Base-by-base conservation (phyloP, 2,888 invertebrate species). In the Amphipyra berbera region DNA sequence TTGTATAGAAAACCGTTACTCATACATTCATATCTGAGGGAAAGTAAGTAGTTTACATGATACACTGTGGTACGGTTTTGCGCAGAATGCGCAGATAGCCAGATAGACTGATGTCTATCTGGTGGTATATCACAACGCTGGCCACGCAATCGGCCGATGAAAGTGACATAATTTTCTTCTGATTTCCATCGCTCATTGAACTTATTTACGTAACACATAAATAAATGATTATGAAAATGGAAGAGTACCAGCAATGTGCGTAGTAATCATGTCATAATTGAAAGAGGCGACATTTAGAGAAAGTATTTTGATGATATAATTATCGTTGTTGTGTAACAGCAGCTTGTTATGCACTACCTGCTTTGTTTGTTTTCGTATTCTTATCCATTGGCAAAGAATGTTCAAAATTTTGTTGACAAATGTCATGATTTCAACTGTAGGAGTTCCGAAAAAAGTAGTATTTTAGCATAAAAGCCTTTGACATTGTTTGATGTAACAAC, bases 11-110 rank as follows among this genome's bases (percentile, higher is more conserved):
- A 55, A 30, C 59, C 49, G 52, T 59, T 63, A 61, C 40, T 58
- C 49, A 61, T 30, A 65, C 30, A 42, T 13, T 37, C 40, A 37
- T 54, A 48, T 47, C 40, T 56, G 53, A 66, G 68, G 72, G 72
- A 78, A 76, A 78, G 73, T 66, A 41, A 35, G 40, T 38, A 55
- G 58, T 72, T 55, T 44, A 53, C 52, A 58, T 62, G 60, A 60
- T 52, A 62, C 46, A 59, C 13, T 47, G 44, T 55, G 21, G 41
- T 68, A 52, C 49, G 60, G 58, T 61, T 62, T 61, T 56, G 15
- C 13, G 46, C 30, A 44, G 42, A 47, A 59, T 56, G 15, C 13
- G 46, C 30, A 44, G 42, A 47, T 14, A 40, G 15, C 9, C 15
- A 62, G 61, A 49, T 63, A 65, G 6, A 46, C 48, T n/a, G n/a